Evolutionary conservation across 2,888 invertebrate genomes (phyloP).

Genomic region (Slavum lentiscoides): DNA sequence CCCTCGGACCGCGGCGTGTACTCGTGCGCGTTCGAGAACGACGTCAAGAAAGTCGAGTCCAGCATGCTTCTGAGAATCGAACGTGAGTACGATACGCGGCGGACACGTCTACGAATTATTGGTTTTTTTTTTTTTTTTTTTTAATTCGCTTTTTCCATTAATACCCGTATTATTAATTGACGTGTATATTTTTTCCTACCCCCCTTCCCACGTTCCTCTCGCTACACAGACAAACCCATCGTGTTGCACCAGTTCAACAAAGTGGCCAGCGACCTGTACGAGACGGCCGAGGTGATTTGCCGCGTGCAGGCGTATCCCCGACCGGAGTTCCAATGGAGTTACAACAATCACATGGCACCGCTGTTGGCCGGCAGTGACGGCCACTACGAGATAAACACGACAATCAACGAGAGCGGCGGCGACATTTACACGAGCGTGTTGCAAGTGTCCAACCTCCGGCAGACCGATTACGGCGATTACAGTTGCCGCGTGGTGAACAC

Average conservation of each 20-base stretch:
- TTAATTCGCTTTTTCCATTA: too few relatives aligned
- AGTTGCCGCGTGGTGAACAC: conserved; percentile 82
- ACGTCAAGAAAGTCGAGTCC: conserved; percentile 83
- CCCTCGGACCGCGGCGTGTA: conserved; percentile 86
- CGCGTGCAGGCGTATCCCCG: conserved; percentile 89
- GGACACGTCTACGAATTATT: too few relatives aligned
- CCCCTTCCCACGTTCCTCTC: too few relatives aligned
- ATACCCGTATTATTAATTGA: too few relatives aligned
- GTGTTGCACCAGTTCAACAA: conserved; percentile 82
- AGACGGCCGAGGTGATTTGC: conserved; percentile 84
- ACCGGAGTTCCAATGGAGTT: conserved; percentile 91
- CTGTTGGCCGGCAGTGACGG: conserved; percentile 77
- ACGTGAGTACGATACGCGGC: conserved; percentile 70
- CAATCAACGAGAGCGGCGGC: conserved; percentile 71
- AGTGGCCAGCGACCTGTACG: conserved; percentile 83
- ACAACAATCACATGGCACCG: conserved; percentile 74
- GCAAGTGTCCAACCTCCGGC: conserved; percentile 70
- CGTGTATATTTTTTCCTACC: too few relatives aligned
- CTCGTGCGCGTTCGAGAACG: conserved; percentile 85
- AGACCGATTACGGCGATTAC: conserved; percentile 89
- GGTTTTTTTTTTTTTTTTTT: too few relatives aligned
- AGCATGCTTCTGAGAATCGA: conserved; percentile 89
- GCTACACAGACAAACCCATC: conserved; percentile 76
- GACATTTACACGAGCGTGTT: conserved; percentile 83
- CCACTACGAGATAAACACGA: conserved; percentile 82